phyloP scores from a whole-genome alignment of 2,113 vertebrate species.

The Galeopterus variegatus region DNA sequence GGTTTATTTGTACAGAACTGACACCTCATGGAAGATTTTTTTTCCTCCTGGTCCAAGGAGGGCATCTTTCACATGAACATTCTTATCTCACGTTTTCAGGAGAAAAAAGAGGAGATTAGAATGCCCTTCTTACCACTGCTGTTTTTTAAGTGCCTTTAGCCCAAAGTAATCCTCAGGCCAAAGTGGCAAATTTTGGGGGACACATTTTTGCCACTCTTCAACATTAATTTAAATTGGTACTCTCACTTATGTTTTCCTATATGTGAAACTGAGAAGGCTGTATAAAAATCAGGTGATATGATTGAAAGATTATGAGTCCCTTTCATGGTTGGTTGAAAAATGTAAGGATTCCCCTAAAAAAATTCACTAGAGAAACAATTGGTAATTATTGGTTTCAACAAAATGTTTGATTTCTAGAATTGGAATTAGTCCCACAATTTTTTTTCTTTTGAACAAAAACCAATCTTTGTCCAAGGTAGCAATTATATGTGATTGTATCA shows the following conservation, averaged over 20 bases:
- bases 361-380: background rate
- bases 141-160: background rate
- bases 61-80: background rate
- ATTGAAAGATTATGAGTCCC: background rate
- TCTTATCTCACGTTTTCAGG: background rate
- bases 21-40: background rate
- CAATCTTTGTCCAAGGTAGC: background rate
- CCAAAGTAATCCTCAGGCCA: background rate
- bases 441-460: background rate
- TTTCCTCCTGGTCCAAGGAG: background rate
- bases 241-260: background rate
- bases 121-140: background rate
- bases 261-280: background rate
- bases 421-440: background rate
- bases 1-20: background rate
- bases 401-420: slow-evolving; percentile 21
- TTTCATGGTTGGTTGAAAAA: background rate
- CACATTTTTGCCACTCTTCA: background rate
- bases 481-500: background rate
- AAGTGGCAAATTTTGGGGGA: background rate
- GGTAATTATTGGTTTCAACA: background rate
- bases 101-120: background rate
- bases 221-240: background rate
- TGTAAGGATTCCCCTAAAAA: slow-evolving; percentile 14
- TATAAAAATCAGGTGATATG: background rate